Percentiles rank a stretch among this genome's conserved stretches.
phyloP scores from a whole-genome alignment of 2,113 vertebrate species.

The Cyrtonyx montezumae region DNA sequence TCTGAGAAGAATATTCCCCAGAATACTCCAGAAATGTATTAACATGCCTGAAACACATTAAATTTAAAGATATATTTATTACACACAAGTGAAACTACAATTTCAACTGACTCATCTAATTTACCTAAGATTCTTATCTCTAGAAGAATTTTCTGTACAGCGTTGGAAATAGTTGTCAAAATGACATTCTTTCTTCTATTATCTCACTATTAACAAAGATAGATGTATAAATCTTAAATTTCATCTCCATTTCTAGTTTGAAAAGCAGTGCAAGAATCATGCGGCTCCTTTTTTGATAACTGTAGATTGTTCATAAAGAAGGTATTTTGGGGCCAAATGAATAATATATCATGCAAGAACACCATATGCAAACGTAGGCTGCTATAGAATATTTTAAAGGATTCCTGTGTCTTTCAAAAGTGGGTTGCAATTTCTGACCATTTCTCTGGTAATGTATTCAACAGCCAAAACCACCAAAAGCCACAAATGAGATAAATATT shows the following conservation, averaged over 20 bases:
- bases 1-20: neutral
- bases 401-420: neutral
- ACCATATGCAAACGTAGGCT: fast-evolving
- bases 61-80: neutral
- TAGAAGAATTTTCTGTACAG: neutral
- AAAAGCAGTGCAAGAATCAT: neutral
- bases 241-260: neutral
- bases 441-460: neutral
- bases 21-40: neutral
- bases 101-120: neutral
- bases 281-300: neutral
- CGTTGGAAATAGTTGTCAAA: neutral
- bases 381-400: neutral
- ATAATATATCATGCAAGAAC: neutral
- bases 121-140: neutral
- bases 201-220: neutral
- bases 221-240: neutral
- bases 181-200: neutral
- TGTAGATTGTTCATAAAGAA: neutral
- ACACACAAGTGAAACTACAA: neutral
- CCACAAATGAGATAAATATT: neutral
- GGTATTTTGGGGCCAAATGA: neutral
- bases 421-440: neutral
- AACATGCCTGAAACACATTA: neutral
- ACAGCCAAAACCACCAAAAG: neutral